Evolutionary conservation across 2,113 vertebrate genomes (phyloP).

Genomic region (Motacilla alba): DNA sequence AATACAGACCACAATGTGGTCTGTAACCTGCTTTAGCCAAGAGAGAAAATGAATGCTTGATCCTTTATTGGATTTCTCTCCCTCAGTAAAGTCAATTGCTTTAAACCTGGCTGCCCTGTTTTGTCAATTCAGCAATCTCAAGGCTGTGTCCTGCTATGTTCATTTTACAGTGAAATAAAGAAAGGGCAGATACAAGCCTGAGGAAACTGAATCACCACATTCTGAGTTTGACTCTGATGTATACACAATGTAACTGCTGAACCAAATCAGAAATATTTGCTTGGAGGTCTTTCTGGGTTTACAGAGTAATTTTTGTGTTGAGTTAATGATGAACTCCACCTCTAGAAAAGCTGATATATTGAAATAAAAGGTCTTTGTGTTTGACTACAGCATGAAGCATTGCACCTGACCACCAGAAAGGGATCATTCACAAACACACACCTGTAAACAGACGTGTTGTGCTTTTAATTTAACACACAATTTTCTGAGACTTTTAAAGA

Average conservation of each 20-base stretch:
- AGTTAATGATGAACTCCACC: not conserved
- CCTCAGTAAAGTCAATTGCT: not conserved
- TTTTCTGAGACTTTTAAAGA: not conserved
- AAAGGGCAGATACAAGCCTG: not conserved
- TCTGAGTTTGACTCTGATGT: not conserved
- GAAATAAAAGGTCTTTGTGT: not conserved
- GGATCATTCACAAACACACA: not conserved
- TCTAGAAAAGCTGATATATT: not conserved
- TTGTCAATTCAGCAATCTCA: not conserved
- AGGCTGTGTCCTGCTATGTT: not conserved
- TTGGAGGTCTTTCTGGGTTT: not conserved
- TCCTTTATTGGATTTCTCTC: not conserved
- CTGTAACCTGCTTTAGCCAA: not conserved
- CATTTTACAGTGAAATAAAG: not conserved
- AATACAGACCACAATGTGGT: not conserved
- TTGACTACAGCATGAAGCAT: not conserved
- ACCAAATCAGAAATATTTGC: not conserved
- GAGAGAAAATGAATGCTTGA: not conserved
- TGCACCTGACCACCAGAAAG: not conserved
- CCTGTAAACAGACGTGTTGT: rapidly evolving
- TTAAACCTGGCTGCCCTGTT: not conserved
- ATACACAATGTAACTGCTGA: not conserved
- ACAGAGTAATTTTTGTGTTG: not conserved
- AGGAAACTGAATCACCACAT: not conserved
- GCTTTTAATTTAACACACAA: not conserved